Percentiles rank a stretch among this genome's conserved stretches.
Conservation (phyloP, 2,888 invertebrate genomes). For the Thymelicus lineola region DNA sequence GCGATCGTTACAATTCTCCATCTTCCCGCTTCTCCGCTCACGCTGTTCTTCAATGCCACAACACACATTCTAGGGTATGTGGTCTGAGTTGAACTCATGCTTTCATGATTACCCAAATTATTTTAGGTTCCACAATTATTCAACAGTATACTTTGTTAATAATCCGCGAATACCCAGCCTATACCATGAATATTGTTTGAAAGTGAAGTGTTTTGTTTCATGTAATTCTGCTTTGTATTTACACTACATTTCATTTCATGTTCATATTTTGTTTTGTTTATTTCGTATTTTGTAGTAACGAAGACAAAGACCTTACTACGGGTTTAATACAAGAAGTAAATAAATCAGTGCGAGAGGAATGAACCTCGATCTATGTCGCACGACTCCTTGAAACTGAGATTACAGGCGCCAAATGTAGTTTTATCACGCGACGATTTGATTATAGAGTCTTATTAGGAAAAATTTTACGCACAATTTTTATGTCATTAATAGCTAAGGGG, state of each 20-base stretch:
- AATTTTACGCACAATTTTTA: neutral
- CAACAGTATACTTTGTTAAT: too few relatives aligned
- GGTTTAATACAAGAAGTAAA: constrained; percentile 9
- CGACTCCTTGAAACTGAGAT: constrained; percentile 13
- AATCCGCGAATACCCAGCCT: too few relatives aligned
- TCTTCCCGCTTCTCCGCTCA: neutral
- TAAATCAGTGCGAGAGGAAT: constrained; percentile 20
- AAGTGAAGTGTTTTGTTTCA: too few relatives aligned
- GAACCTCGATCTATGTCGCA: constrained; percentile 13
- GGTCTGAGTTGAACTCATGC: too few relatives aligned
- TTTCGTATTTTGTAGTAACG: neutral
- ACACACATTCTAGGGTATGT: too few relatives aligned
- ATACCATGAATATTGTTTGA: too few relatives aligned
- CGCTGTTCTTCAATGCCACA: neutral
- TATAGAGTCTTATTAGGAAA: too few relatives aligned
- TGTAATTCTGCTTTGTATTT: too few relatives aligned
- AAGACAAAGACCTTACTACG: constrained; percentile 14
- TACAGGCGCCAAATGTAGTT: constrained; percentile 6
- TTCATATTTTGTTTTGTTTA: neutral
- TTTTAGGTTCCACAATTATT: too few relatives aligned
- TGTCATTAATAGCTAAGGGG: too few relatives aligned
- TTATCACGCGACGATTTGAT: constrained; percentile 10
- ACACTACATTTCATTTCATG: neutral
- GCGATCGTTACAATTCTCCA: neutral
- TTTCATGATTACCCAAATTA: neutral